These are phyloP conservation scores for Drosophila ustulata DNA, from an alignment of 2,888 invertebrate genomes.

Conservation along the genomic window DNA sequence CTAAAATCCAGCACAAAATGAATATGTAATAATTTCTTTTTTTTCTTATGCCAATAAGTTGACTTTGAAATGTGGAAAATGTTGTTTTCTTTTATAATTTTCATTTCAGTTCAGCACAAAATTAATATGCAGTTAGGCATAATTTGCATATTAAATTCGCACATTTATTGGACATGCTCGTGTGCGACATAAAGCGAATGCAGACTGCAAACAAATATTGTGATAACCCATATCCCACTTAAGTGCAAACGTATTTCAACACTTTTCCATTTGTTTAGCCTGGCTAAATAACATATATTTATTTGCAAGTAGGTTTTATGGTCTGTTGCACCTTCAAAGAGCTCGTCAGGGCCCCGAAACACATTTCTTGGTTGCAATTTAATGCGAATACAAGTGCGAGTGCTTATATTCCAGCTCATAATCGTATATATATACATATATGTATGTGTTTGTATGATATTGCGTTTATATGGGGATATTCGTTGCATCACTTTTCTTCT, in stretches of 20 bases:
- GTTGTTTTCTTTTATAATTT: too few species aligned
- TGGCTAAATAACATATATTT: conserved; percentile 22
- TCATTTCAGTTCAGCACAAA: neutral
- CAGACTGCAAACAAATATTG: conserved; percentile 12
- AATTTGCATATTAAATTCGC: neutral
- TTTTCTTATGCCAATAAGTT: too few species aligned
- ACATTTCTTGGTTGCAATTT: conserved; percentile 44
- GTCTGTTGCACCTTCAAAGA: conserved; percentile 58
- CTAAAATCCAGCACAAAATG: too few species aligned
- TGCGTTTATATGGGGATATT: conserved; percentile 15
- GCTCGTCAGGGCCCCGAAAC: conserved; percentile 16
- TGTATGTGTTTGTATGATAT: conserved; percentile 20
- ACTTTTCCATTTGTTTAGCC: conserved; percentile 29
- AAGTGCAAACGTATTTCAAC: conserved; percentile 12
- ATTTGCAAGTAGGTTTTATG: conserved; percentile 49
- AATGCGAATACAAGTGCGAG: conserved; percentile 12
- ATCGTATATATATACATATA: neutral
- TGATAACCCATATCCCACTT: conserved; percentile 15
- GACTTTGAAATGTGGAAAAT: too few species aligned
- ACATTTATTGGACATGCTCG: neutral
- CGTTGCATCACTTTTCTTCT: conserved; percentile 32
- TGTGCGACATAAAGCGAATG: neutral
- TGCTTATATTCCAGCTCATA: too few species aligned
- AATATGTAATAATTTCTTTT: too few species aligned
- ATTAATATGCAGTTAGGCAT: neutral